Base-by-base conservation (phyloP, 2,888 invertebrate genomes). In the Biston betularia region DNA sequence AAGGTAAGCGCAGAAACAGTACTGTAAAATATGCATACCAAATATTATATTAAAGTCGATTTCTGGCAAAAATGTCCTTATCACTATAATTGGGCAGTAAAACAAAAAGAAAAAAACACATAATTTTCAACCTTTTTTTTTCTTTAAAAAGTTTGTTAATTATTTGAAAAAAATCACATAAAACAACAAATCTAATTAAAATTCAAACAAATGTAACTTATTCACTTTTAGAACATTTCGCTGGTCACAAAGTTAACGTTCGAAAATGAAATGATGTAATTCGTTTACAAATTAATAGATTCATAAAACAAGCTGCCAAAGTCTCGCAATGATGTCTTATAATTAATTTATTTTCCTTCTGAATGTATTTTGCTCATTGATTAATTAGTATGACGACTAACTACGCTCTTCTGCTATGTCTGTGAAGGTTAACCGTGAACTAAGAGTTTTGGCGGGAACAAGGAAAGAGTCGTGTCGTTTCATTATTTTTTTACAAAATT, bases 261-360 rank as follows among this genome's bases (percentile, higher is more conserved):
- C 59, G 58, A 55, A 66, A 58, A 65, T 45, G 50, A 66, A 68
- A 64, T 65, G 68, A 55, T 70, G 57, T 58, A 34, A 69, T 69
- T 63, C 59, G 58, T 68, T 69, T 48, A 57, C 46, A 65, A 70
- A 59, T 72, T 70, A 67, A 65, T 56, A 63, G 54, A 59, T 66
- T 54, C 64, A 63, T 58, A 54, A 56, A 67, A 69, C 63, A 60
- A 61, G 34, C 38, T 56, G 49, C 46, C 57, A 61, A 65, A 52
- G 38, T 63, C 58, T 58, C 56, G 52, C 46, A 66, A 60, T 66
- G 40, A 68, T 62, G 65, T 44, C 33, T 49, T 44, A 2, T 68
- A 64, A 65, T 68, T 65, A 63, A 63, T 70, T 58, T 57, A 55
- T 65, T 58, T 57, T 58, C 60, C 49, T 58, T 58, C 49, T 56